Evolutionary conservation across 2,797 vertebrate species (phyloP), one percentile per base, ranked within the genome.

Genomic region (Telmatherina bonti): DNA sequence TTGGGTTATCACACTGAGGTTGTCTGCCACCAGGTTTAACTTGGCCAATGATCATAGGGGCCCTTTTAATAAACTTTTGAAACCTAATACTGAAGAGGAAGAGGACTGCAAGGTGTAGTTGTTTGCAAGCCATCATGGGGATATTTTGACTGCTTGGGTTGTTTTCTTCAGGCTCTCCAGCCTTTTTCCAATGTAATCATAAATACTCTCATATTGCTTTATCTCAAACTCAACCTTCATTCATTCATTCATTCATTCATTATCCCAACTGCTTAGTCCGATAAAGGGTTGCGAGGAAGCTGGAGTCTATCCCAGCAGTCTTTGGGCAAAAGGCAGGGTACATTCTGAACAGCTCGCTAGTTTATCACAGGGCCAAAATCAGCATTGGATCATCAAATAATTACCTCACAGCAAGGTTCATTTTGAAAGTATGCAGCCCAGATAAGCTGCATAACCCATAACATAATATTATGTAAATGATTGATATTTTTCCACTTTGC

Each of bases 1-100:
- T 83, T 53, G 83, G 79, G 84, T 87, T 85, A 85, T 85, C 69
- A 31, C 72, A 60, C 77, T 77, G 47, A 65, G 69, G 77, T 55
- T 71, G 76, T 78, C 84, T 26, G 70, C 85, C 61, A 64, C 79
- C 81, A 85, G 80, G 72, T 68, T 43, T 76, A 70, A 76, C 81
- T 70, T 83, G 68, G 84, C 81, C 70, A 7, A 2, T 43, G 73
- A 89, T 89, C 78, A 81, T 66, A 85, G 71, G 43, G 45, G 38
- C 71, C 65, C 61, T 78, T 81, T 80, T 84, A 61, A 66, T 33
- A 73, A 86, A 84, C 74, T 79, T 13, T 43, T 71, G 70, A 75
- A 87, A 83, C 82, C 80, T 81, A 72, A 58, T 18, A 31, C 68
- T 79, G 36, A 58, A 51, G 67, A 76, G 69, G 60, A 70, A 83